phyloP scores from a whole-genome alignment of 2,113 vertebrate genomes.

The Uria lomvia region DNA sequence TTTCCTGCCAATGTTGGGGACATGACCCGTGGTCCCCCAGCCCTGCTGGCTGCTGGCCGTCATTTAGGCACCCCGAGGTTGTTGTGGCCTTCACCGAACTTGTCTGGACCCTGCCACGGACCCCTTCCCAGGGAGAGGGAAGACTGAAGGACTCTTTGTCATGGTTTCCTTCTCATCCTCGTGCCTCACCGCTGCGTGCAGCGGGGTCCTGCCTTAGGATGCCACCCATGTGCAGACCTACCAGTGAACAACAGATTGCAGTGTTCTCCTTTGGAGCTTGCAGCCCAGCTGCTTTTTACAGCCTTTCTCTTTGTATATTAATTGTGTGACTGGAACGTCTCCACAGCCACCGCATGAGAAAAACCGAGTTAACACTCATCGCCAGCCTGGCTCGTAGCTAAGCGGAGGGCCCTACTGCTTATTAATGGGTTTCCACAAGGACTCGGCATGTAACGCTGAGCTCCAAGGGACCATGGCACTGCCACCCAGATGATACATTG shows the following conservation, averaged over 20 bases:
- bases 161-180: not conserved
- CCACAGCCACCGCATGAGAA: not conserved
- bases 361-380: not conserved
- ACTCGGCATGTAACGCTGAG: not conserved
- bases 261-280: not conserved
- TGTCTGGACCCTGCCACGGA: not conserved
- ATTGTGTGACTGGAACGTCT: not conserved
- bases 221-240: not conserved
- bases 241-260: not conserved
- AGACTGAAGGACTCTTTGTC: not conserved
- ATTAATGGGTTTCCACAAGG: not conserved
- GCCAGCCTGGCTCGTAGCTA: not conserved
- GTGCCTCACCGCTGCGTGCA: accelerated
- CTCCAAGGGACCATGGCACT: not conserved
- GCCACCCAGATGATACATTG: not conserved
- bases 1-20: not conserved
- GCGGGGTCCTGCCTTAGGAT: not conserved
- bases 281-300: not conserved
- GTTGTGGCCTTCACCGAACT: not conserved
- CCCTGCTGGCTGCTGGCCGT: not conserved
- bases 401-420: not conserved
- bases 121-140: not conserved
- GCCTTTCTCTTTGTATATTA: not conserved
- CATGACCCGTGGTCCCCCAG: not conserved
- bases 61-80: not conserved